Evolutionary conservation across 2,888 invertebrate genomes (phyloP), one percentile per base, ranked within the genome.

Genomic region (Ectemnius lituratus): DNA sequence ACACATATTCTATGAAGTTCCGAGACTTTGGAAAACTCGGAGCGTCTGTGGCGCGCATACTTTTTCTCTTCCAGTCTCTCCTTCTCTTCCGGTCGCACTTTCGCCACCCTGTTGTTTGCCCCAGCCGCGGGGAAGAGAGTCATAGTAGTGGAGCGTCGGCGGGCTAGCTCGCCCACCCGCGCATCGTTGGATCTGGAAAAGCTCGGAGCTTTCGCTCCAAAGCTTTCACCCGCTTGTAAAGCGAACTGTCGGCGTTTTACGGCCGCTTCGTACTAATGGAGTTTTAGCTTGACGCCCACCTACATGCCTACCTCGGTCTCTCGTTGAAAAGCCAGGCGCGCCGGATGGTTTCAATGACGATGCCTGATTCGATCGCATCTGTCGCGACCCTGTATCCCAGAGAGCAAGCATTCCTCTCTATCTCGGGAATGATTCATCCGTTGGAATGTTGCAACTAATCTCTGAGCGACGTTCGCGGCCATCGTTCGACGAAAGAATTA

Each of bases 181-280:
- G 37, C 37, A 37, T 37, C 70, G 62, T 61, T 57, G 69, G 63
- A 63, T 57, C 47, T 47, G 68, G 20, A 28, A 70, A 70, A 72
- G 70, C 69, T 69, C 66, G 52, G 46, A 69, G 70, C 67, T 72
- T 72, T 71, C 58, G 47, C 70, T 66, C 72, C 72, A 76, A 75
- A 81, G 78, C 78, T 76, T 72, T 75, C 67, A 66, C 37, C 75
- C 45, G 23, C 59, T 57, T 18, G 65, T 69, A 73, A 79, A 79
- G 70, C 72, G 62, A 65, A 37, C 67, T 16, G 52, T 49, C 46
- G 47, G 46, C 74, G 74, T 65, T 76, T 75, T 75, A 70, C 65
- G 62, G 52, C 57, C 64, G 72, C 69, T 62, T 67, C 67, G 56
- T 61, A 66, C 73, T 82, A 82, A 82, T 82, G 79, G 82, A 78